These are phyloP conservation scores for Anthopleura sola DNA, from an alignment of 64 coral and sea anemone genomes.

Conservation along the genomic window DNA sequence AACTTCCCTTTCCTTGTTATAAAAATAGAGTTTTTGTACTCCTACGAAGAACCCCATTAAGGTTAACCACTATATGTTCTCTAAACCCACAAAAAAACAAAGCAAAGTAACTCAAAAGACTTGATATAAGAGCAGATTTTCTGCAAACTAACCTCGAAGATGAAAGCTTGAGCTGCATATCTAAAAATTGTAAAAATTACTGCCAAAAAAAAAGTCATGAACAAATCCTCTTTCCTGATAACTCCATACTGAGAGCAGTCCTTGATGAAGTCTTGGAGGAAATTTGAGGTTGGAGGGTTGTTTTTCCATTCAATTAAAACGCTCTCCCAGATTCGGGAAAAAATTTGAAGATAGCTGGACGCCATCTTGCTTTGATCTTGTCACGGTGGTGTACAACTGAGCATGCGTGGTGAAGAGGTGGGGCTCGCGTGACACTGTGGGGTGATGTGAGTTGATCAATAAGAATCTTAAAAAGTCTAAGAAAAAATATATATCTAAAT, in stretches of 20 bases:
- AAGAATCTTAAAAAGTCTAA: no score
- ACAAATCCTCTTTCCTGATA: constrained; percentile 48
- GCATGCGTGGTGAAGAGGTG: constrained; percentile 7
- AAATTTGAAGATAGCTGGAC: constrained; percentile 64
- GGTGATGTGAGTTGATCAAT: no score
- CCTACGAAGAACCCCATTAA: not conserved
- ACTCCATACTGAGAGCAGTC: constrained; percentile 52
- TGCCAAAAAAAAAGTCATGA: constrained; percentile 39
- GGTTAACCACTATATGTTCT: constrained; percentile 1
- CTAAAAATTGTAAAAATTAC: constrained; percentile 64
- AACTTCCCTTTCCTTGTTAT: not conserved
- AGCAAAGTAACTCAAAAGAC: not conserved
- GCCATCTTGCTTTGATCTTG: constrained; percentile 47
- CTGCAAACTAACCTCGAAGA: constrained; percentile 64
- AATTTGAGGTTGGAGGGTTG: constrained; percentile 45
- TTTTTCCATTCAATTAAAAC: constrained; percentile 49
- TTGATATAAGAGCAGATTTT: not conserved
- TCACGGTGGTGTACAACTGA: not conserved
- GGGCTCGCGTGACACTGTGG: constrained; percentile 2
- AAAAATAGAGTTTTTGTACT: not conserved
- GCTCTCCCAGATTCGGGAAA: constrained; percentile 57
- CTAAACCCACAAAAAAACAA: not conserved
- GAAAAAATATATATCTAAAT: no score
- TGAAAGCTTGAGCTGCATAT: constrained; percentile 35
- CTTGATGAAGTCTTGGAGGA: constrained; percentile 59